phyloP scores from a whole-genome alignment of 2,888 invertebrate species.

The Agriotes lineatus region DNA sequence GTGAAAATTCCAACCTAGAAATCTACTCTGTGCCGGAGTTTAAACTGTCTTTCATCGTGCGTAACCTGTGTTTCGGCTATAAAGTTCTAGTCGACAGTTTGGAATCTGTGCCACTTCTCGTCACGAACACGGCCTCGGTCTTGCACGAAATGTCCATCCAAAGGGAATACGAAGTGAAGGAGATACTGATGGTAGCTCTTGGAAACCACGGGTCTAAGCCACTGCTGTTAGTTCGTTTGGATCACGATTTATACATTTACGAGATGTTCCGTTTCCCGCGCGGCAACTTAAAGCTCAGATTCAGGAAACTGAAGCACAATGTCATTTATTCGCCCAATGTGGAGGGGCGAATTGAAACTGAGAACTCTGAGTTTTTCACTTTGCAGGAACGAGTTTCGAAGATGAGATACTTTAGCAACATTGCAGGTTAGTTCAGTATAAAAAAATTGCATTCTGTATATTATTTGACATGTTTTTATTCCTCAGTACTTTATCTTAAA shows the following conservation, averaged over 20 bases:
- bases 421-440: conserved; percentile 76
- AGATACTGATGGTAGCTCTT: conserved; percentile 85
- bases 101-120: conserved; percentile 77
- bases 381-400: conserved; percentile 73
- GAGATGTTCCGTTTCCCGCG: conserved; percentile 88
- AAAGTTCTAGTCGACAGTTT: conserved; percentile 81
- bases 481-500: no score
- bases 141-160: conserved; percentile 60
- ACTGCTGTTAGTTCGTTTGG: conserved; percentile 81
- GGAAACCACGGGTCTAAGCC: conserved; percentile 88
- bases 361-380: conserved; percentile 67
- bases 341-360: conserved; percentile 65
- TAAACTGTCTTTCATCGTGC: conserved; percentile 83
- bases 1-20: conserved; percentile 93
- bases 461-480: no score
- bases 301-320: conserved; percentile 80
- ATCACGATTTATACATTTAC: conserved; percentile 88
- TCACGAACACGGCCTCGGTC: conserved; percentile 49
- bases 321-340: conserved; percentile 67
- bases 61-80: conserved; percentile 78
- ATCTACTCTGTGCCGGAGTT: conserved; percentile 93
- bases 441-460: conserved; percentile 46
- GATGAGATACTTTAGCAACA: conserved; percentile 80
- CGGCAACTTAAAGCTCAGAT: conserved; percentile 90
- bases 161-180: conserved; percentile 66